Base-by-base conservation (phyloP, 2,888 invertebrate genomes). In the Meghimatium bilineatum region DNA sequence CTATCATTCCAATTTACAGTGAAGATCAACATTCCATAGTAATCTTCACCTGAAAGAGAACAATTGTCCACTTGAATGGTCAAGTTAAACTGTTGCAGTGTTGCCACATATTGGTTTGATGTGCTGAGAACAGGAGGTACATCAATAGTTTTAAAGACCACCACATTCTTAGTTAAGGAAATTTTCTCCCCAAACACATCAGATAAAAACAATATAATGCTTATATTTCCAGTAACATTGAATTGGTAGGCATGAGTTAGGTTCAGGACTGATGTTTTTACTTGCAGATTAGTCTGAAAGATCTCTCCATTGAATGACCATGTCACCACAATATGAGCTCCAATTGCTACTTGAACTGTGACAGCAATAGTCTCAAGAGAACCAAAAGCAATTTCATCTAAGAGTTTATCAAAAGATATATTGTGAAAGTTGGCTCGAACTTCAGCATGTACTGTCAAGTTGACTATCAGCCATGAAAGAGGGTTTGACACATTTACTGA, bases 91-190 rank as follows among this genome's bases (percentile, higher is more conserved):
- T 44, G 14, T 26, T 60, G 79, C 26, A 10, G 29, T 38, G 83
- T 83, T 32, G 78, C 44, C 12, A 78, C 60, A 66, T 63, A 60
- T 17, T 26, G 63, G 32, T 20, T 60, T 26, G 60, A 72, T 63
- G 78, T 60, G 17, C 29, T 32, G 26, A 60, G 20, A n/a, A 60
- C 32, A 20, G 32, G 56, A n/a, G 74, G 75, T 5, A 38, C 29
- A 49, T 79, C 75, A 23, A 89, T 87, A 69, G 66, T 80, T 36
- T 89, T 88, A 74, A 88, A 85, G 1, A 90, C 87, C 80, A 87
- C 87, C 12, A 90, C 85, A 10, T 34, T 36, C n/a, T 81, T 80
- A 0, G 71, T 78, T 10, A 80, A 32, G n/a, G 75, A 75, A 17
- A 74, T 44, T 38, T 66, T 36, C 29, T 83, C 79, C 38, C 78